phyloP scores from a whole-genome alignment of 2,888 invertebrate genomes.

The Polyommatus icarus region DNA sequence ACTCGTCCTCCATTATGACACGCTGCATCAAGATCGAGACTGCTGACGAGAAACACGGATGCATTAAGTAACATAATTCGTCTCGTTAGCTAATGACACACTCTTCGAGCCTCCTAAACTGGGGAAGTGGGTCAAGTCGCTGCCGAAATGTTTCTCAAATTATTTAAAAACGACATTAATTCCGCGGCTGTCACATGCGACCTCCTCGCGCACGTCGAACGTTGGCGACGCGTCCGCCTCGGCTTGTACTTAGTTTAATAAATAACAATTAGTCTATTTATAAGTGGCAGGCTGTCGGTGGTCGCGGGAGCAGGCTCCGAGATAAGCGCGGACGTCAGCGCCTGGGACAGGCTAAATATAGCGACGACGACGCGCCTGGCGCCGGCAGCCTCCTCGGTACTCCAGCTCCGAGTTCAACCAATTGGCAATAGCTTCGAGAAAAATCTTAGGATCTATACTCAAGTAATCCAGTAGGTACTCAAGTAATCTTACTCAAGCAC shows the following conservation, averaged over 20 bases:
- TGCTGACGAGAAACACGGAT: background rate
- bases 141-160: background rate
- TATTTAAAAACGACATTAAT: constrained; percentile 12
- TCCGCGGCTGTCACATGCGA: constrained; percentile 1
- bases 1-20: background rate
- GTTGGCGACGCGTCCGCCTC: no score
- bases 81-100: background rate
- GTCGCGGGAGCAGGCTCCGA: background rate
- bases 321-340: constrained; percentile 6
- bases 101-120: background rate
- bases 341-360: background rate
- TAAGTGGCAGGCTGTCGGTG: background rate
- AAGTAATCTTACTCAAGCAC: no score
- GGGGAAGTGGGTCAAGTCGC: constrained; percentile 7
- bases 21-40: background rate
- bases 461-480: no score
- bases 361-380: background rate
- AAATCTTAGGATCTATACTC: background rate
- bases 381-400: background rate
- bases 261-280: background rate
- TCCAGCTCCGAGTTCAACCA: background rate
- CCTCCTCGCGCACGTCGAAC: background rate
- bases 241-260: background rate
- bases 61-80: background rate
- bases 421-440: background rate